A percentile compares a stretch with the other conserved stretches of the same genome.
These are phyloP conservation scores for Plusia festucae DNA, from an alignment of 2,888 invertebrate species.

Conservation along the genomic window DNA sequence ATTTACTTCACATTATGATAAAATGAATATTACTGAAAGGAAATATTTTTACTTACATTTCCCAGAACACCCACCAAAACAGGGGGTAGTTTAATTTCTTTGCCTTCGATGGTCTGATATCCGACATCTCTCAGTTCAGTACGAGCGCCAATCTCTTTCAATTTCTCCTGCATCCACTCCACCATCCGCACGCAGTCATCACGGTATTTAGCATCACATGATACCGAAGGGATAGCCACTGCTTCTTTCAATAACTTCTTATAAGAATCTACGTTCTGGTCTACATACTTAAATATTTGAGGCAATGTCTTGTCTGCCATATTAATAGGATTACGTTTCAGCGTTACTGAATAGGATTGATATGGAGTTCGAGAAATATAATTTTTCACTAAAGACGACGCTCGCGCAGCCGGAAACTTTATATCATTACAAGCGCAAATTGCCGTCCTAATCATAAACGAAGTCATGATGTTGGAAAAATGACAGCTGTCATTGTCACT, in stretches of 20 bases:
- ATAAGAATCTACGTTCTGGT: constrained; percentile 93
- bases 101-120: constrained; percentile 92
- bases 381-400: constrained; percentile 48
- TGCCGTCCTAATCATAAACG: constrained; percentile 63
- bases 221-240: constrained; percentile 98
- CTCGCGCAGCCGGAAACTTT: constrained; percentile 66
- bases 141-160: constrained; percentile 92
- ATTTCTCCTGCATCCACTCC: constrained; percentile 93
- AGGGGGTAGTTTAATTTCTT: constrained; percentile 94
- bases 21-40: too few relatives aligned
- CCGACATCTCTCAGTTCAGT: constrained; percentile 94
- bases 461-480: constrained; percentile 55
- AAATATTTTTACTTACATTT: constrained; percentile 79
- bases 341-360: constrained; percentile 65
- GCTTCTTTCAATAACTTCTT: constrained; percentile 94
- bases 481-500: constrained; percentile 53
- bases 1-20: too few relatives aligned
- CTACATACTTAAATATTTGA: constrained; percentile 92
- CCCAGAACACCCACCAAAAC: constrained; percentile 95
- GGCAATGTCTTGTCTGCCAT: constrained; percentile 82
- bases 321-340: constrained; percentile 65
- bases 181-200: constrained; percentile 95
- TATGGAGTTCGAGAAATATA: constrained; percentile 55
- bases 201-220: constrained; percentile 95
- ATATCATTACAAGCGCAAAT: constrained; percentile 66